Percentiles rank a stretch among this genome's conserved stretches.
phyloP scores from a whole-genome alignment of 2,888 invertebrate genomes.

The Acleris holmiana region DNA sequence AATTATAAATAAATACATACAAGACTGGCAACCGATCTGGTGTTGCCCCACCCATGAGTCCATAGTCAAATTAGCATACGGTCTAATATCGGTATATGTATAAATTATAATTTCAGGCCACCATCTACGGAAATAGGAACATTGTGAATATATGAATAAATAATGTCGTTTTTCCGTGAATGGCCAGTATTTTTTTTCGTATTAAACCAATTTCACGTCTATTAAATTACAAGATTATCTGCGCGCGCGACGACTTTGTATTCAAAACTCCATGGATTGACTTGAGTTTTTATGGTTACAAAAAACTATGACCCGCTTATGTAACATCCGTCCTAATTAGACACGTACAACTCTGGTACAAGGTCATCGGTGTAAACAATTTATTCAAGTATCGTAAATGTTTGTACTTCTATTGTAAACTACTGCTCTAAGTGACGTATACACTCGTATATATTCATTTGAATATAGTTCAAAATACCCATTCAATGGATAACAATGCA shows the following conservation, averaged over 20 bases:
- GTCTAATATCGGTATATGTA: no score
- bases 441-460: no score
- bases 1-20: no score
- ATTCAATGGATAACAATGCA: not conserved
- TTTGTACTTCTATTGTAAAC: not conserved
- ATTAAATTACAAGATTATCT: not conserved
- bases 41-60: no score
- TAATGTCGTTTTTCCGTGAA: no score
- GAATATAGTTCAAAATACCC: not conserved
- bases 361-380: constrained; percentile 7
- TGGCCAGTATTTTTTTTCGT: no score
- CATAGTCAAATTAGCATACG: no score
- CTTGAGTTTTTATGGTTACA: constrained; percentile 1
- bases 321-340: constrained; percentile 20
- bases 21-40: no score
- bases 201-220: no score
- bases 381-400: constrained; percentile 1
- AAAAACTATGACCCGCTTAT: constrained; percentile 5
- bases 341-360: not conserved
- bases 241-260: not conserved
- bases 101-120: no score
- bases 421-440: not conserved
- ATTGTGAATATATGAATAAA: no score
- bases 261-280: not conserved
- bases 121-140: no score